Evolutionary conservation across 1,140 invertebrate species (phyloP).

Genomic region (Choristoneura fumiferana): DNA sequence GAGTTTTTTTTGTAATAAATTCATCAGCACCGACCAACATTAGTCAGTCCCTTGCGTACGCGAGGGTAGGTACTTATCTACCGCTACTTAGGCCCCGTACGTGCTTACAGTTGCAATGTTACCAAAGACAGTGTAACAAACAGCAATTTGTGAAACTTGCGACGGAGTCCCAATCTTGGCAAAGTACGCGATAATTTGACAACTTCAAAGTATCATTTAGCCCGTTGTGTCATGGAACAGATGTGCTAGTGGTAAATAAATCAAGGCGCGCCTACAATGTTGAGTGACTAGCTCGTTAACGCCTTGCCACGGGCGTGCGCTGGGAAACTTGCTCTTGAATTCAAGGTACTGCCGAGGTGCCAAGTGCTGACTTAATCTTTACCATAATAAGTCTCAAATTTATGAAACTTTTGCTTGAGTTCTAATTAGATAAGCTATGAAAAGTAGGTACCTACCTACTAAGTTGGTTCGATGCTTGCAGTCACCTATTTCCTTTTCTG

Average conservation of each 20-base stretch:
- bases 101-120: neutral
- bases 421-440: no score
- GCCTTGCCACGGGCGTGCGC: conserved; percentile 30
- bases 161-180: conserved; percentile 20
- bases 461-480: no score
- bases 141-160: conserved; percentile 25
- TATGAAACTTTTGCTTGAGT: no score
- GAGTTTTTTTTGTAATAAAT: no score
- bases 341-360: no score
- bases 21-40: no score
- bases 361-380: no score
- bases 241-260: conserved; percentile 62
- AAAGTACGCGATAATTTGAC: conserved; percentile 63
- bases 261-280: conserved; percentile 43
- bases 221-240: conserved; percentile 52
- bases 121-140: conserved; percentile 30
- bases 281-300: conserved; percentile 50
- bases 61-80: no score
- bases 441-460: no score
- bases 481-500: no score
- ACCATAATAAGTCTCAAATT: no score
- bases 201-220: conserved; percentile 72
- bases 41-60: no score
- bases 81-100: neutral
- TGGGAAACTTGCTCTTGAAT: conserved; percentile 22